Evolutionary conservation across 1,140 invertebrate genomes (phyloP), one percentile per base, ranked within the genome.

Genomic region (Zaprionus tsacasi): DNA sequence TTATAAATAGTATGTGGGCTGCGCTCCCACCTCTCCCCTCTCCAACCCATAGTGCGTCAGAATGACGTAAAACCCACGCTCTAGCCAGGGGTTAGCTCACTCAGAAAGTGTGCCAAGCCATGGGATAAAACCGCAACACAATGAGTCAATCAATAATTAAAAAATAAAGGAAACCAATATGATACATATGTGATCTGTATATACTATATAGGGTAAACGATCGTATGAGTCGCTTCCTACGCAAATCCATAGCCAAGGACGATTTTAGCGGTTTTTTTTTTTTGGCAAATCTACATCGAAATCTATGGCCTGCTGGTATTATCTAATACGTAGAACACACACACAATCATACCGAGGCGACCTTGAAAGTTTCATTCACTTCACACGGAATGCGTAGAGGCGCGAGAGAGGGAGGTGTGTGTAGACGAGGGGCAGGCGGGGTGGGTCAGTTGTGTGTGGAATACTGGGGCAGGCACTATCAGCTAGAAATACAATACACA

Each of bases 341-440:
- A 59, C 57, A 52, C 17, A 59, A n/a, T 27, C 25, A 35, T 8
- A 50, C 17, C 8, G 17, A 72, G 74, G 71, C 85, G 85, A 89
- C 85, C 85, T 89, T 89, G 85, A 89, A 89, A 76, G 85, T 89
- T 89, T 89, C 85, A 89, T 89, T 89, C 85, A 89, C 85, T 85
- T 72, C 85, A 79, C 85, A 69, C 61, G 33, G 43, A 0, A 30
- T 36, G 15, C 21, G 21, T 21, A 21, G 1, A 52, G 45, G 38
- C 25, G 6, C 35, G 21, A 40, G 11, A 15, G 17, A 12, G 5
- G 12, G 6, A 11, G 10, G 10, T 12, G 21, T 21, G 40, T 10
- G 63, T 36, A 13, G 40, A 30, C 7, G 10, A 45, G 17, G 10
- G 38, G 30, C 30, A 17, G 56, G 33, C 12, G 13, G 60, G 38